Evolutionary conservation across 1,140 invertebrate species (phyloP), one percentile per base, ranked within the genome.

Genomic region (Trichoplusia ni): DNA sequence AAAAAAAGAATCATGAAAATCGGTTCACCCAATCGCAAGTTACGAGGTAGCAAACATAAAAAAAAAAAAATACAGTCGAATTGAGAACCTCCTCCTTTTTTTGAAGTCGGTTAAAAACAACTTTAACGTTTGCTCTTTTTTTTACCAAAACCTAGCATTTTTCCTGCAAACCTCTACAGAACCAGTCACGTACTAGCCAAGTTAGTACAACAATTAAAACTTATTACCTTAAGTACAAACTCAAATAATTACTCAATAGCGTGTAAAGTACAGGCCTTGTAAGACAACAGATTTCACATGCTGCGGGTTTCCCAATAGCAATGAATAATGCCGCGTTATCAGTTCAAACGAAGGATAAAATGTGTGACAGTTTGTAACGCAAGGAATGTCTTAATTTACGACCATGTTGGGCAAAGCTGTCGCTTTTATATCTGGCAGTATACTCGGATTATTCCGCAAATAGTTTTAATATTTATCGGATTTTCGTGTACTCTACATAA

Each of bases 251-350:
- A 13, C 47, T 2, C 29, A 51, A 35, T 51, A 11, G 13, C 13
- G 1, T 1, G 47, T 35, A 35, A 35, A 51, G 11, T 19, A 35
- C 29, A 51, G 40, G 31, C 47, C 47, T 51, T 51, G 47, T 35
- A 51, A 35, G 6, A 7, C 7, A 27, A 27, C 14, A 33, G 47
- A 51, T 51, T 51, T 35, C 47, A 51, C 47, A 51, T 51, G 29
- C 47, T 33, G 18, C 16, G 9, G 18, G 18, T 51, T 51, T 33
- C 47, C 27, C 33, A 35, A 35, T 5, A 35, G 16, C 46, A 4
- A 7, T 49, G 21, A 18, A 49, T 29, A 31, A 31, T 25, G 13
- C 27, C 9, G 14, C 35, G 29, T 51, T 51, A 51, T 51, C 47
- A 51, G 16, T 51, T 8, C 11, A 2, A 13, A 6, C 21, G 16